phyloP scores from a whole-genome alignment of 1,140 invertebrate genomes.

The Apis dorsata region DNA sequence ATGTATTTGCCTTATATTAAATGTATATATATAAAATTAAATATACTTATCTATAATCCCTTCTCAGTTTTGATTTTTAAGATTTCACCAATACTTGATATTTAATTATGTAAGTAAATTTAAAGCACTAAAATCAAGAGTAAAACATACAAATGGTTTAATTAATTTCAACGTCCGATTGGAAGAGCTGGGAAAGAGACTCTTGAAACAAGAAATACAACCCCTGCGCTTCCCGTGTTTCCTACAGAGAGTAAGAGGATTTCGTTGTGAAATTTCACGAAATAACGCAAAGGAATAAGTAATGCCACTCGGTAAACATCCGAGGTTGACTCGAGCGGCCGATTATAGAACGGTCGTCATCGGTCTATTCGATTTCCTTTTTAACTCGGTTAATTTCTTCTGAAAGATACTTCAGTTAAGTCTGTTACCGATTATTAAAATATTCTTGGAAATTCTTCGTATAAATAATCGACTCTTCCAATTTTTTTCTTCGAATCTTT shows the following conservation, averaged over 20 bases:
- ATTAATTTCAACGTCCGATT: background rate
- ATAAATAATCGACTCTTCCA: background rate
- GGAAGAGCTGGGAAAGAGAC: no score
- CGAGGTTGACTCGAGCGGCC: background rate
- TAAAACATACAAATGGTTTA: background rate
- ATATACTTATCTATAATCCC: no score
- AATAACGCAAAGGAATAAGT: slow-evolving; percentile 21
- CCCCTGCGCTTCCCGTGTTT: background rate
- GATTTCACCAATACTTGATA: no score
- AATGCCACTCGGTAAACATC: slow-evolving; percentile 5
- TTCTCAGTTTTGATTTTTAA: no score
- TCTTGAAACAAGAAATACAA: no score
- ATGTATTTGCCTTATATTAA: no score
- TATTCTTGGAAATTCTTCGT: background rate
- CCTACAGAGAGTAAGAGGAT: background rate
- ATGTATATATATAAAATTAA: no score
- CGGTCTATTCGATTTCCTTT: slow-evolving; percentile 9
- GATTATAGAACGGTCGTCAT: slow-evolving; percentile 34
- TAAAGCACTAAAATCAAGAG: background rate
- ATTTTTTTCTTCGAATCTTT: no score
- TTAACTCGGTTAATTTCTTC: slow-evolving; percentile 30
- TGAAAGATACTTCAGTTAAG: slow-evolving; percentile 3
- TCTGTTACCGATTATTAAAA: background rate
- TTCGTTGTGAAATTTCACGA: background rate
- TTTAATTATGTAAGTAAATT: background rate